These are phyloP conservation scores for Rhyacichthys aspro DNA, from an alignment of 2,797 vertebrate species.

Conservation along the genomic window DNA sequence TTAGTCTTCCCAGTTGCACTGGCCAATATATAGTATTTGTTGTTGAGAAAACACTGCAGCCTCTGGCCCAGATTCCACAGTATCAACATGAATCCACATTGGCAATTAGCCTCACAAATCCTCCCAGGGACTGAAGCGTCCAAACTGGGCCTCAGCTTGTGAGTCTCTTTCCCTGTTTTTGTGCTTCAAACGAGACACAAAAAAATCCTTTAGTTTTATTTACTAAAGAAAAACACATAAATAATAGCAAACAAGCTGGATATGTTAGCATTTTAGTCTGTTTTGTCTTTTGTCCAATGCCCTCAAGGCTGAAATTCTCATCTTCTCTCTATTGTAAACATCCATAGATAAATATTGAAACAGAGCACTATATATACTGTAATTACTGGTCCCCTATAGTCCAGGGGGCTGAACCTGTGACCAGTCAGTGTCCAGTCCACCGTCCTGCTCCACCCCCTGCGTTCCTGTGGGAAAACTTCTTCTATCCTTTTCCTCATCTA, in stretches of 20 bases:
- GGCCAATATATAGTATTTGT: slow-evolving; percentile 23
- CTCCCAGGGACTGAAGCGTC: slow-evolving; percentile 14
- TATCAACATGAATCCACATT: slow-evolving; percentile 13
- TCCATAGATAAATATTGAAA: neutral
- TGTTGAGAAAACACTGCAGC: slow-evolving; percentile 25
- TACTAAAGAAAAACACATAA: neutral
- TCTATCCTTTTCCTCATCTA: slow-evolving; percentile 32
- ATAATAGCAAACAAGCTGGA: neutral
- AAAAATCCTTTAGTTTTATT: slow-evolving; percentile 9
- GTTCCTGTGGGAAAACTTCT: slow-evolving; percentile 50
- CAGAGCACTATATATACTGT: neutral
- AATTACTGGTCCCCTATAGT: neutral
- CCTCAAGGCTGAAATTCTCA: neutral
- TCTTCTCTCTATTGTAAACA: neutral
- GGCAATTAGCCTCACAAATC: slow-evolving; percentile 28
- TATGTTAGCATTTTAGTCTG: neutral
- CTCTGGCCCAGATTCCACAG: slow-evolving; percentile 31
- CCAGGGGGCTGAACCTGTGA: neutral
- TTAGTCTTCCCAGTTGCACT: slow-evolving; percentile 16
- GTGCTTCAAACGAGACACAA: slow-evolving; percentile 4
- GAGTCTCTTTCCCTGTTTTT: slow-evolving; percentile 1
- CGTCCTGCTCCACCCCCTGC: neutral
- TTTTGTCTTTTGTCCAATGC: neutral
- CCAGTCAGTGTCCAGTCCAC: neutral
- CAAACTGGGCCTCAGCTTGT: neutral